Evolutionary conservation across 2,888 invertebrate genomes (phyloP).

Genomic region (Diabrotica balteata): DNA sequence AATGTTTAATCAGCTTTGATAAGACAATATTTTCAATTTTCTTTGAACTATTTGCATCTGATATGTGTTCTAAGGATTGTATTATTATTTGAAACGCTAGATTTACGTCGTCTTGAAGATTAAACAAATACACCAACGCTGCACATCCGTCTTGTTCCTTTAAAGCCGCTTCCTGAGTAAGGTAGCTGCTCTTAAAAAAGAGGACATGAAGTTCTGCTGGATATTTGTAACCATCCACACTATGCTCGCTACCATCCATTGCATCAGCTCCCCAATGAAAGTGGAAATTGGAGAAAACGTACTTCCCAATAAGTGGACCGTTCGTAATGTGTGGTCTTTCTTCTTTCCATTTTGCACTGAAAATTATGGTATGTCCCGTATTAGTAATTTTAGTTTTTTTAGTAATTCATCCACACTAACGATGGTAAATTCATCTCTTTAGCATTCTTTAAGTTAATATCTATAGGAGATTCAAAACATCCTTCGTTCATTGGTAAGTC

Average conservation of each 20-base stretch:
- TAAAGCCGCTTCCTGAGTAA: constrained; percentile 68
- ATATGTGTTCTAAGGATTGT: constrained; percentile 64
- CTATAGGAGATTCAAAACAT: constrained; percentile 59
- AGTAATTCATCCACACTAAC: constrained; percentile 67
- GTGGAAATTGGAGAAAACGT: constrained; percentile 71
- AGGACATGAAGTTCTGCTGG: constrained; percentile 72
- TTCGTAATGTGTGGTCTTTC: constrained; percentile 67
- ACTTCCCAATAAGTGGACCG: constrained; percentile 68
- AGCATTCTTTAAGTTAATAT: constrained; percentile 58
- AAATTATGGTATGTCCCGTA: constrained; percentile 71
- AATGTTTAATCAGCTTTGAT: constrained; percentile 65
- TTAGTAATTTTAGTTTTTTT: constrained; percentile 71
- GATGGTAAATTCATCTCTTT: constrained; percentile 59
- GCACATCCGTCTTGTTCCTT: constrained; percentile 65
- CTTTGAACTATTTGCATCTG: constrained; percentile 62
- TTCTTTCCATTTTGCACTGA: constrained; percentile 70
- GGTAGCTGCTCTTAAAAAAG: constrained; percentile 67
- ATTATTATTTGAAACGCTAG: constrained; percentile 58
- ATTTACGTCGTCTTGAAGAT: constrained; percentile 63
- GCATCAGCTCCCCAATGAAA: constrained; percentile 73
- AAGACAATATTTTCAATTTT: constrained; percentile 56
- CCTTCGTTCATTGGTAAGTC: constrained; percentile 51
- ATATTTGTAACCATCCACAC: constrained; percentile 64
- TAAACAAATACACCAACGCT: constrained; percentile 68
- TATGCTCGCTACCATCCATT: constrained; percentile 72